Evolutionary conservation across 2,113 vertebrate genomes (phyloP).

Genomic region (Pygoscelis adeliae): DNA sequence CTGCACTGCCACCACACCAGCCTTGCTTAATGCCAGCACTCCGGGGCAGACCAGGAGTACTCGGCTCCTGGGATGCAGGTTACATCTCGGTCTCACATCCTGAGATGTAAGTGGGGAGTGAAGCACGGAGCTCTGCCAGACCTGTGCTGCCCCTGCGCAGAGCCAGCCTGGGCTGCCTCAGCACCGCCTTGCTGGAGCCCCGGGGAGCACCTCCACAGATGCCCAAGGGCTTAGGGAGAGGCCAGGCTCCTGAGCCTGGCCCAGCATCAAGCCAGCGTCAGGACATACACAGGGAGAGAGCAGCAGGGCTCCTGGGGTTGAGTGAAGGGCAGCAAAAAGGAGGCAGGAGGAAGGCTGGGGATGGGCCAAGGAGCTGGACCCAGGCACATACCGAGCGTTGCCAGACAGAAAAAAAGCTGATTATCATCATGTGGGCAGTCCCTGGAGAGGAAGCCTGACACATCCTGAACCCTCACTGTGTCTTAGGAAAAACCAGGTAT

Average conservation of each 20-base stretch:
- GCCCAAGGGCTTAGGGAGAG: background rate
- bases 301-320: background rate
- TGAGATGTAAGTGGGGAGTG: background rate
- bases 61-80: background rate
- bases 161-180: background rate
- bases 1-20: background rate
- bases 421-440: fast-evolving
- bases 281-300: background rate
- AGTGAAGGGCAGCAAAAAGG: background rate
- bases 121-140: background rate
- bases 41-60: background rate
- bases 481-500: background rate
- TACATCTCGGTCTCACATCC: background rate
- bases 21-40: background rate
- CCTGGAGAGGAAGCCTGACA: background rate
- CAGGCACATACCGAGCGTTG: fast-evolving
- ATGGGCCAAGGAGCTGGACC: background rate
- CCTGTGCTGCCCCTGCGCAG: background rate
- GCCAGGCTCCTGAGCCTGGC: background rate
- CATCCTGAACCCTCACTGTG: background rate
- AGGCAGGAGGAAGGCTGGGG: background rate
- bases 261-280: background rate
- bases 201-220: background rate
- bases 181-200: background rate
- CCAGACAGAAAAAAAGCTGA: background rate